Percentiles rank a stretch among this genome's conserved stretches.
Conservation (phyloP, 2,797 vertebrate genomes). For the Paedocypris micromegethes region DNA sequence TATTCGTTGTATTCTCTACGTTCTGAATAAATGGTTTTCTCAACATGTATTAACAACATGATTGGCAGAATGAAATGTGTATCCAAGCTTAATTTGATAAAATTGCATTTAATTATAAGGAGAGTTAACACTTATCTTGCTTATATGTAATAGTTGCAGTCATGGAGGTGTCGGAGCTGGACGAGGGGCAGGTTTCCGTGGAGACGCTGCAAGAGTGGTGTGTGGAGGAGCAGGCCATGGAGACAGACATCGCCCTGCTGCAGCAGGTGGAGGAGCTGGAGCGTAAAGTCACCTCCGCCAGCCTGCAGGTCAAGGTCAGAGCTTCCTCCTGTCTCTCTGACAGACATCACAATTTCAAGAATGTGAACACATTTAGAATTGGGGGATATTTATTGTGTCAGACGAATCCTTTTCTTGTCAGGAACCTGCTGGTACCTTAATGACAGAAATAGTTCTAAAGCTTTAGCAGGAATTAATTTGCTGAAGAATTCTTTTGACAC, state of each 20-base stretch:
- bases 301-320: conserved; percentile 93
- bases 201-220: conserved; percentile 95
- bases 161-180: conserved; percentile 88
- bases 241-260: conserved; percentile 90
- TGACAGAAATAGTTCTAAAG: no score
- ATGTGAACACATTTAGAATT: neutral
- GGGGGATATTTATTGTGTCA: no score
- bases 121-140: neutral
- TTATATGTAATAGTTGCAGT: conserved; percentile 75
- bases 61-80: no score
- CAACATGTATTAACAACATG: no score
- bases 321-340: no score
- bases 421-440: no score
- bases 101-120: no score
- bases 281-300: conserved; percentile 93
- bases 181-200: conserved; percentile 92
- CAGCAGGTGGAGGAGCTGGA: conserved; percentile 98
- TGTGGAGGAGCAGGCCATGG: conserved; percentile 97
- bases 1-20: no score
- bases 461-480: no score
- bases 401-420: no score
- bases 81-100: no score
- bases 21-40: no score
- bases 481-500: neutral
- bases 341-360: neutral